These are phyloP conservation scores for Darwinula stevensoni DNA, from an alignment of 2,888 invertebrate species.

Conservation along the genomic window DNA sequence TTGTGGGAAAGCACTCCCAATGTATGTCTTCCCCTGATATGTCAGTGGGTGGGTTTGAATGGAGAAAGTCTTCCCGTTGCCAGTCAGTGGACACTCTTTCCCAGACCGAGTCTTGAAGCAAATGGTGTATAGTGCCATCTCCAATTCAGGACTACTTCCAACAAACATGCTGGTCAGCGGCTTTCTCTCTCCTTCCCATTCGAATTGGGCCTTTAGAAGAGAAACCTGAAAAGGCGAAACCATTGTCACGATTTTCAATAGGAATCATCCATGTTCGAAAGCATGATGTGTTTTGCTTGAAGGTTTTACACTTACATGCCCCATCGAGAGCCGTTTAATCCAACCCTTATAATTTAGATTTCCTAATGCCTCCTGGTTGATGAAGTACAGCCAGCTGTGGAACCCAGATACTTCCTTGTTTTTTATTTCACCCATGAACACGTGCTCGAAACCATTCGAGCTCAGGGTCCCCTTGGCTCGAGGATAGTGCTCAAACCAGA, in stretches of 20 bases:
- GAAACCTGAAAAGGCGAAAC: no score
- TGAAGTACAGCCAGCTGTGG: slow-evolving; percentile 19
- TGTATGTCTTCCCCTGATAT: slow-evolving; percentile 41
- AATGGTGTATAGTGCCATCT: slow-evolving; percentile 60
- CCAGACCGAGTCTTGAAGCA: no score
- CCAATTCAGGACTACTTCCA: slow-evolving; percentile 67
- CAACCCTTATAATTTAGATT: slow-evolving; percentile 7
- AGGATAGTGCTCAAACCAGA: slow-evolving; percentile 18
- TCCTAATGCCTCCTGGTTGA: slow-evolving; percentile 13
- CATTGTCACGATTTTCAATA: no score
- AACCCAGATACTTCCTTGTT: slow-evolving; percentile 15
- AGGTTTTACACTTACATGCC: background rate
- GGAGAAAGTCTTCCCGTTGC: slow-evolving; percentile 35
- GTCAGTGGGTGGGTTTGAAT: slow-evolving; percentile 40
- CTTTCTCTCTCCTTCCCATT: no score
- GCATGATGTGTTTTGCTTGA: no score
- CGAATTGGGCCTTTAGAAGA: no score
- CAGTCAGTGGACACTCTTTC: slow-evolving; percentile 38
- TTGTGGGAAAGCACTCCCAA: slow-evolving; percentile 59
- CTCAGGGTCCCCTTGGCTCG: slow-evolving; percentile 13
- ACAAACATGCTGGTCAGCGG: slow-evolving; percentile 42
- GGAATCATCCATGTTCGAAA: no score
- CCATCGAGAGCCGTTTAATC: background rate
- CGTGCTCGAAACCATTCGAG: slow-evolving; percentile 20
- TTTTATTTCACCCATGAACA: slow-evolving; percentile 18